phyloP scores from a whole-genome alignment of 2,797 vertebrate genomes.

The Mormyrus proboscirostris region DNA sequence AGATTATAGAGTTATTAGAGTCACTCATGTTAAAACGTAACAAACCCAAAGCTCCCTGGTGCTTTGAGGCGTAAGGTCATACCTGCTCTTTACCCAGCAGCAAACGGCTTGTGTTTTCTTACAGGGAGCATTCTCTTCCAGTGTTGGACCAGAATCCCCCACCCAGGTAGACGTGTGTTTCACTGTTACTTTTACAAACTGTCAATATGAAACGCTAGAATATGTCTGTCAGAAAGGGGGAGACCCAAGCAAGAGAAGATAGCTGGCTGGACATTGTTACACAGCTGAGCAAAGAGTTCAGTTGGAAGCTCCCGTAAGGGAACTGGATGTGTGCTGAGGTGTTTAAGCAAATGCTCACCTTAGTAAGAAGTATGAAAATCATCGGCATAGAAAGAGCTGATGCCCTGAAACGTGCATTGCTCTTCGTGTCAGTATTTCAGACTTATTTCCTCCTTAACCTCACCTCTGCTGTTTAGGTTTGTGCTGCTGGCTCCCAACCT shows the following conservation, averaged over 20 bases:
- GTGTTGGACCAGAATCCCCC: not conserved
- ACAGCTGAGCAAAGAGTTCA: not conserved
- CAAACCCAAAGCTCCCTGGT: not conserved
- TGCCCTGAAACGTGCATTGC: not conserved
- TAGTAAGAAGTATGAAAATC: not conserved
- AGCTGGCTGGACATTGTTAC: not conserved
- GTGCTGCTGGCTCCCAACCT: conserved; percentile 54
- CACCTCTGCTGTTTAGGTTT: conserved; percentile 44
- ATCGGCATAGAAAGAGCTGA: not conserved
- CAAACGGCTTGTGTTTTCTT: not conserved
- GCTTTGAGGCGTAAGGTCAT: not conserved
- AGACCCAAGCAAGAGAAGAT: not conserved
- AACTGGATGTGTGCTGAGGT: not conserved
- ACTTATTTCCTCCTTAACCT: not conserved
- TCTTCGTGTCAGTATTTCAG: not conserved
- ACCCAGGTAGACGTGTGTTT: conserved; percentile 4
- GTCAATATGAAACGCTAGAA: not conserved
- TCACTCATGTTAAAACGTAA: not conserved
- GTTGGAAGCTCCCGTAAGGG: not conserved
- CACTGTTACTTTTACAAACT: not conserved
- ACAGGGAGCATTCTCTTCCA: not conserved
- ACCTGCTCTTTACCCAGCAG: not conserved
- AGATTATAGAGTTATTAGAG: not conserved
- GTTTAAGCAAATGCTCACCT: not conserved
- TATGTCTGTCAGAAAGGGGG: not conserved